Evolutionary conservation across 2,888 invertebrate genomes (phyloP), one percentile per base, ranked within the genome.

Genomic region (Ctenicera cuprea): DNA sequence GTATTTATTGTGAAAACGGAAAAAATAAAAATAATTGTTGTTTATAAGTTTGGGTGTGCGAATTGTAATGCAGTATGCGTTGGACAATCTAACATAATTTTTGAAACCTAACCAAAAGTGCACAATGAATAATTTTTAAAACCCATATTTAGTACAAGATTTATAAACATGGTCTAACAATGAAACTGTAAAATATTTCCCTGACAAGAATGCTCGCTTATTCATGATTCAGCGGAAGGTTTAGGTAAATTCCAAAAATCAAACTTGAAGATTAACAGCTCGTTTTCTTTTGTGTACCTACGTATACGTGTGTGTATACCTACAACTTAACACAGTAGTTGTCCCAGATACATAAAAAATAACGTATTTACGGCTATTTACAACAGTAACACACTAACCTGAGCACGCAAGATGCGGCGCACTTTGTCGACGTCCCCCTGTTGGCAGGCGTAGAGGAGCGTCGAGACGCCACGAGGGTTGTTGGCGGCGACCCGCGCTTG

Each of bases 361-460:
- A 61, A 50, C 18, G 43, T 9, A 45, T 33, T 54, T 14, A 30
- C 33, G 30, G 20, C 48, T 64, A 33, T 64, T 66, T 33, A 54
- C 43, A 26, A 62, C 14, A 62, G 62, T 33, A 69, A 77, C 70
- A 65, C 62, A 90, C 90, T 90, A 90, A 95, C 95, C 90, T 94
- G 93, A 84, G 91, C 92, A 83, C 92, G 91, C 81, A 96, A 90
- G 80, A 94, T 91, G 81, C 91, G 91, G 80, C 93, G 89, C 78
- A 96, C 95, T 79, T 92, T 90, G 78, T 91, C 90, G 86, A 94
- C 93, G 88, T 95, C 92, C 64, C 94, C 95, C 86, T 95, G 96
- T 87, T 96, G 96, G 85, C 96, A 96, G 82, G 96, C 95, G 88
- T 95, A 95, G 96, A 97, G 96, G 84, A 97, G 92, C 81, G 93